Base-by-base conservation (phyloP, 2,888 invertebrate genomes). In the Aricia artaxerxes region DNA sequence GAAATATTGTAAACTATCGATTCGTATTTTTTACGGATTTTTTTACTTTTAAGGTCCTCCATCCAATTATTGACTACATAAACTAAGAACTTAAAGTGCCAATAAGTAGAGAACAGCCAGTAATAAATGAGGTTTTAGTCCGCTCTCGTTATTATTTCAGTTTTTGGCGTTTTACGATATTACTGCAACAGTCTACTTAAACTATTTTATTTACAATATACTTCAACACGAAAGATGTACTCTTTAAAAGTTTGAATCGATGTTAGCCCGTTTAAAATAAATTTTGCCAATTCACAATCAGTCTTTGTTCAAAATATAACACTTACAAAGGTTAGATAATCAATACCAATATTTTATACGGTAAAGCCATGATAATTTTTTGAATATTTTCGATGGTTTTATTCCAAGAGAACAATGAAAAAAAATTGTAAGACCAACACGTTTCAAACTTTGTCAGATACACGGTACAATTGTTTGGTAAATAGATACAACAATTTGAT, bases 241-340 rank as follows among this genome's bases (percentile, higher is more conserved):
- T 35, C 53, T 4, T n/a, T 13, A n/a, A 44, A 73, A 73, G 73
- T 76, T 53, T 35, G 76, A 57, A 35, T 13, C 53, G 31, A 76
- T 31, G 76, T 57, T 76, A 44, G 49, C 53, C 57, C 57, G 53
- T 24, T 76, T 13, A 6, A 57, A 53, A 53, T 35, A 16, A 57
- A 16, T 5, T 35, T 57, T 53, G 76, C 76, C 76, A 76, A 76
- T 76, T 57, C 57, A 76, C 57, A 6, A 76, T 76, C 76, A 76
- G 76, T 76, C 76, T 76, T 75, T 76, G 57, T 76, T 76, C 1
- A 76, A 76, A 76, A 76, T 76, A 76, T 57, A 57, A 53, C 76
- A 16, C 69, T 13, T 4, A 64, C n/a, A 9, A 69, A 16, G 4
- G 69, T 69, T 69, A 35, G 1, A 1, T 38, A 69, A 69, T 69